phyloP scores from a whole-genome alignment of 2,797 vertebrate species.

The Onychomys torridus region DNA sequence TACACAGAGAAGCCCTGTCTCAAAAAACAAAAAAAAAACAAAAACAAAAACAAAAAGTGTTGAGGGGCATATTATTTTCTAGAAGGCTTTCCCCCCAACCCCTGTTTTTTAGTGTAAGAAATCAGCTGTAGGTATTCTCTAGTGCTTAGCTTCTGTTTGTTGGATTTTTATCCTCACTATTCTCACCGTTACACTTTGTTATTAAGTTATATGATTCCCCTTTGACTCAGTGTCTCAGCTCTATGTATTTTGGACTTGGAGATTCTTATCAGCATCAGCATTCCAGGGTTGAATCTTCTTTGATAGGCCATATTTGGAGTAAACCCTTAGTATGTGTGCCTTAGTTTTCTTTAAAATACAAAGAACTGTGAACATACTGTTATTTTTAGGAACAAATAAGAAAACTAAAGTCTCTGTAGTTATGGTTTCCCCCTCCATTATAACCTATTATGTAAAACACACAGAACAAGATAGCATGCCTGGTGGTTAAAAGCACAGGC shows the following conservation, averaged over 20 bases:
- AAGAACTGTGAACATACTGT: background rate
- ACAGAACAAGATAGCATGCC: background rate
- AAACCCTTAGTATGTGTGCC: background rate
- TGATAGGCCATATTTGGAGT: background rate
- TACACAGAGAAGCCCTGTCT: too few species aligned
- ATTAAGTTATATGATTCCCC: background rate
- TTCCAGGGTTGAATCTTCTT: constrained; percentile 43
- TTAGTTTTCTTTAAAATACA: constrained; percentile 59
- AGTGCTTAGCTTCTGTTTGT: constrained; percentile 30
- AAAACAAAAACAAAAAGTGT: too few species aligned
- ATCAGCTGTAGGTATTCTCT: constrained; percentile 41
- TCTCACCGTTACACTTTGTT: constrained; percentile 30
- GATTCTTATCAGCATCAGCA: constrained; percentile 35
- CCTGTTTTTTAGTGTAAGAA: constrained; percentile 9
- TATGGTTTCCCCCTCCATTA: background rate
- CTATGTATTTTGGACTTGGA: background rate
- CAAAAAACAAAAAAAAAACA: too few species aligned
- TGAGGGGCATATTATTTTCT: background rate
- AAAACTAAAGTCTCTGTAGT: constrained; percentile 15
- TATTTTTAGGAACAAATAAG: constrained; percentile 65
- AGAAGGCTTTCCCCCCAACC: background rate
- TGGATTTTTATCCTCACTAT: background rate
- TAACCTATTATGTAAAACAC: constrained; percentile 18
- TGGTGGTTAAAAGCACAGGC: constrained; percentile 29
- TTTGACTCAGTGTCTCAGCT: background rate